Percentiles rank a stretch among this genome's conserved stretches.
These are phyloP conservation scores for Caenorhabditis parvicauda DNA, from an alignment of 2,888 invertebrate species.

Conservation along the genomic window DNA sequence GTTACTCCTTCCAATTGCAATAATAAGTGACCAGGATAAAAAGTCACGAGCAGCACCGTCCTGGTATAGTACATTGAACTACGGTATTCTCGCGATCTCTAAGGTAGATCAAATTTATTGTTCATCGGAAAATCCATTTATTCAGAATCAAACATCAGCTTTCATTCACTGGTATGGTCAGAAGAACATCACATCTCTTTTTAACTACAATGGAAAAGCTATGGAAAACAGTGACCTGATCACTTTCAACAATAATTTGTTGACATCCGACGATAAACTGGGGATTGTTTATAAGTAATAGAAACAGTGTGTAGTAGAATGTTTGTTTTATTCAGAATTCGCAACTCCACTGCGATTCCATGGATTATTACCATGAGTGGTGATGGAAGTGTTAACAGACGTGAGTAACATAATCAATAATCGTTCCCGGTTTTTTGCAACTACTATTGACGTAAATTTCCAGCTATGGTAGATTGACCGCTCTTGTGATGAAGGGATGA, in stretches of 20 bases:
- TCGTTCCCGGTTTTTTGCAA: no score
- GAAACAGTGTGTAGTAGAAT: not conserved
- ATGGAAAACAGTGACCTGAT: constrained; percentile 95
- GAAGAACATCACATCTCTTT: constrained; percentile 28
- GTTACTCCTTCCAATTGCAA: constrained; percentile 22
- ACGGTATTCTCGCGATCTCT: constrained; percentile 23
- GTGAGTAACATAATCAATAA: constrained; percentile 19
- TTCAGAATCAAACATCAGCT: constrained; percentile 23
- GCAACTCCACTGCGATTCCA: constrained; percentile 63
- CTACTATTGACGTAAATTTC: no score
- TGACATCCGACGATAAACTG: constrained; percentile 90
- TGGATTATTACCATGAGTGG: constrained; percentile 81
- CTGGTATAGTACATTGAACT: constrained; percentile 33
- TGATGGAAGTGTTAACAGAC: constrained; percentile 71
- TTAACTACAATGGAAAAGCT: constrained; percentile 66
- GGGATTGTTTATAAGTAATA: constrained; percentile 67
- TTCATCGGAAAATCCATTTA: not conserved
- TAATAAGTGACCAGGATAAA: constrained; percentile 25
- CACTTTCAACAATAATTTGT: constrained; percentile 83
- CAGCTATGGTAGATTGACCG: no score
- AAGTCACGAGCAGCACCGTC: constrained; percentile 12
- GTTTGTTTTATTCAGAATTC: constrained; percentile 15
- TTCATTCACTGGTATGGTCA: constrained; percentile 27
- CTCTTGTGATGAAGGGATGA: no score
- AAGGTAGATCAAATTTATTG: constrained; percentile 3